Evolutionary conservation across 1,140 invertebrate genomes (phyloP).

Genomic region (Drosophila busckii): DNA sequence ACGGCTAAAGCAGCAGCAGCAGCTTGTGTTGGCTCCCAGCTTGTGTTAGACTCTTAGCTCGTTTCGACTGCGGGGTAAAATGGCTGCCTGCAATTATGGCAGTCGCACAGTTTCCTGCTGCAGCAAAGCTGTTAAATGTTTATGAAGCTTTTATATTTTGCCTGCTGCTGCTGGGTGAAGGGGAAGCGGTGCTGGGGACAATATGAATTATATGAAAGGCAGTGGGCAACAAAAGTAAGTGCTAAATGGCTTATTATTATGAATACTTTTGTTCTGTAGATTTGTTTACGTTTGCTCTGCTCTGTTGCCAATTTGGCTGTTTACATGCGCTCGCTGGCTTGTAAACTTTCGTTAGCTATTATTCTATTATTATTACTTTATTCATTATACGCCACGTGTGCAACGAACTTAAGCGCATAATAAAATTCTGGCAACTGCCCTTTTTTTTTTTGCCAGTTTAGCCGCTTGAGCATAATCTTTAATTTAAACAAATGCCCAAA

Average conservation of each 20-base stretch:
- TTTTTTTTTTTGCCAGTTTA: constrained; percentile 10
- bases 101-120: constrained; percentile 47
- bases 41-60: too few relatives aligned
- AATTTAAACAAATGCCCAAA: constrained; percentile 72
- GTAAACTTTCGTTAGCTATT: neutral
- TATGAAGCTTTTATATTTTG: constrained; percentile 76
- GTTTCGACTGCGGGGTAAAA: constrained; percentile 26
- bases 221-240: constrained; percentile 31
- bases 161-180: constrained; percentile 26
- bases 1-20: neutral
- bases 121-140: constrained; percentile 75
- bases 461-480: constrained; percentile 64
- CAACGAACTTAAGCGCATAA: constrained; percentile 39
- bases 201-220: constrained; percentile 66
- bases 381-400: constrained; percentile 47
- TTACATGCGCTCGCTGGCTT: constrained; percentile 18
- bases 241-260: constrained; percentile 70
- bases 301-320: constrained; percentile 31
- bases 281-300: constrained; percentile 25
- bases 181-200: constrained; percentile 15
- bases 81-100: constrained; percentile 42
- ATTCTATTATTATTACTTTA: neutral
- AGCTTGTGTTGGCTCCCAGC: neutral
- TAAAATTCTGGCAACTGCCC: constrained; percentile 45
- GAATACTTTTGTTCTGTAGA: constrained; percentile 49